Evolutionary conservation across 2,888 invertebrate genomes (phyloP).

Genomic region (Volucella inflata): DNA sequence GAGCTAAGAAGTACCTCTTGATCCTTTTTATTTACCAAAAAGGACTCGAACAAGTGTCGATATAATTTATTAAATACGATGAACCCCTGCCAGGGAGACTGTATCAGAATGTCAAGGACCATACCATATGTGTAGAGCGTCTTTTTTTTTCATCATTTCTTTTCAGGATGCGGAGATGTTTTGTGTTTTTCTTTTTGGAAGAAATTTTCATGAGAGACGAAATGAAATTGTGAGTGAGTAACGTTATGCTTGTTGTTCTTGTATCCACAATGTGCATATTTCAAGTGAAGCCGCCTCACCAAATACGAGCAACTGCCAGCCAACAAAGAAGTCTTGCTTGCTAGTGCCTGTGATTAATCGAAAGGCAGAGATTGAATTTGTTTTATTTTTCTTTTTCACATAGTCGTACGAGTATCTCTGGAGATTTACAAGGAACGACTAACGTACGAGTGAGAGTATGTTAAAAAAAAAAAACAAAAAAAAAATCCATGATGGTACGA

Average conservation of each 20-base stretch:
- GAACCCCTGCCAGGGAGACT: conserved; percentile 8
- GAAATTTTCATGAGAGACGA: conserved; percentile 59
- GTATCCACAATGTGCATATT: conserved; percentile 31
- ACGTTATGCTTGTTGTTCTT: conserved; percentile 12
- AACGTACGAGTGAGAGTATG: not conserved
- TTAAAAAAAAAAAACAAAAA: conserved; percentile 65
- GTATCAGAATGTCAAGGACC: conserved; percentile 41
- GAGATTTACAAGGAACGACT: conserved; percentile 8
- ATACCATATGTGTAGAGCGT: conserved; percentile 48
- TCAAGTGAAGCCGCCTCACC: conserved; percentile 36
- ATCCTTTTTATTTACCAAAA: no score
- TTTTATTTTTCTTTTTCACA: conserved; percentile 44
- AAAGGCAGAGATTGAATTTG: conserved; percentile 72
- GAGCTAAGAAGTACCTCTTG: no score
- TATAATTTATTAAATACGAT: no score
- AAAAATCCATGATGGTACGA: conserved; percentile 54
- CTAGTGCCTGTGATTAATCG: conserved; percentile 69
- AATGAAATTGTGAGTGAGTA: conserved; percentile 28
- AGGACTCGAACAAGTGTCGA: no score
- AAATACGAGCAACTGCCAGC: conserved; percentile 15
- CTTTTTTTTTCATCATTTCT: conserved; percentile 60
- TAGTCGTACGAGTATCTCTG: not conserved
- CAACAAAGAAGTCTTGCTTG: conserved; percentile 65
- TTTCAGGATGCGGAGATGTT: conserved; percentile 44
- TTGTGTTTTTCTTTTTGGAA: conserved; percentile 18